A percentile compares a stretch with the other conserved stretches of the same genome.
These are phyloP conservation scores for Lasioglossum lativentre DNA, from an alignment of 2,888 invertebrate species.

Conservation along the genomic window DNA sequence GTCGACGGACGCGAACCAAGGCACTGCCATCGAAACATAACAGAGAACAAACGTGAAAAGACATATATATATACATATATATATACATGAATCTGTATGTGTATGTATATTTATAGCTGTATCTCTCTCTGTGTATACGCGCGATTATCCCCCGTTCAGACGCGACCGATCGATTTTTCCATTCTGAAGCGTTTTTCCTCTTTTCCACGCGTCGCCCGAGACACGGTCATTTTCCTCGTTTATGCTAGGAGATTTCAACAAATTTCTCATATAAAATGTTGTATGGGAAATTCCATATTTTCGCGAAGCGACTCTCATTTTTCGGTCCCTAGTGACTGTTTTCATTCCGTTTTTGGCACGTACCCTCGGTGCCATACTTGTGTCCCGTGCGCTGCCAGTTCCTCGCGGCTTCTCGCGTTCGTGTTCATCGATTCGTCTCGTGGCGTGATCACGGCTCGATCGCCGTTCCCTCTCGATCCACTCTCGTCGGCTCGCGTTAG, in stretches of 20 bases:
- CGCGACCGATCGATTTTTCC: conserved; percentile 34
- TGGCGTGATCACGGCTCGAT: conserved; percentile 54
- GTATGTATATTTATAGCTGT: conserved; percentile 21
- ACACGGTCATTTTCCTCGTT: conserved; percentile 28
- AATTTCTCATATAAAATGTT: background rate
- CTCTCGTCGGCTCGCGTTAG: conserved; percentile 31
- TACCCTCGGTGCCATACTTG: conserved; percentile 45
- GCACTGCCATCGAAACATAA: conserved; percentile 62
- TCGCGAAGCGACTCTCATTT: background rate
- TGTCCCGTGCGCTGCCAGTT: conserved; percentile 26
- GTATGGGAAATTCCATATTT: background rate
- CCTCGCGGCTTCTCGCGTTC: conserved; percentile 35
- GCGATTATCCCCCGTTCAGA: conserved; percentile 5
- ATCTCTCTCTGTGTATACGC: conserved; percentile 15
- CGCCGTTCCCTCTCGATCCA: conserved; percentile 43
- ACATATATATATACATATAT: background rate
- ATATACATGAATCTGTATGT: background rate
- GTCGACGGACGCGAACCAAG: conserved; percentile 49
- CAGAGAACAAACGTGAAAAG: conserved; percentile 26
- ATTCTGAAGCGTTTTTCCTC: conserved; percentile 25
- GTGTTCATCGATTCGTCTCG: conserved; percentile 53
- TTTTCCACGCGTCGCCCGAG: conserved; percentile 12
- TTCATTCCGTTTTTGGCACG: conserved; percentile 17
- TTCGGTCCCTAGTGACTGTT: background rate
- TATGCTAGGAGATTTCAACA: background rate